Conservation (phyloP, 2,888 invertebrate genomes). For the Mayetiola destructor region DNA sequence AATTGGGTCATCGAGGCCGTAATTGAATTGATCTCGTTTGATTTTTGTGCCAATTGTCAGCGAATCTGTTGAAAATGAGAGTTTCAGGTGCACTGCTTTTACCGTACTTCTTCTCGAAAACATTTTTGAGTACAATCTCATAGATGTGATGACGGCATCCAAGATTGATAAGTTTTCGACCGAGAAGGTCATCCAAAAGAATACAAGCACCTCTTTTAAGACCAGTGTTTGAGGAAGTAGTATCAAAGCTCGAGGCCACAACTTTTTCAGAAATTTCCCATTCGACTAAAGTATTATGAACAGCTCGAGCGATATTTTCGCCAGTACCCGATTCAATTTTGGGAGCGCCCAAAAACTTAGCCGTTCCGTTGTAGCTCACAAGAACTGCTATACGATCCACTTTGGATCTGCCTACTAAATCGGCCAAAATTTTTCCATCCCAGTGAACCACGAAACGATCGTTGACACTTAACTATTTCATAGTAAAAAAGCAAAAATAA, state of each 20-base stretch:
- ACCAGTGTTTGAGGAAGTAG: background rate
- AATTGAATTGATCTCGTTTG: background rate
- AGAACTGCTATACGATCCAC: background rate
- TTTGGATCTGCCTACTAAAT: background rate
- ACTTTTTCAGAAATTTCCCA: background rate
- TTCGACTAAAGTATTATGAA: background rate
- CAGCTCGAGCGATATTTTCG: background rate
- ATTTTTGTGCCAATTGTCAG: background rate
- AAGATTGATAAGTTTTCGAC: background rate
- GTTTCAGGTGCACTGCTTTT: background rate
- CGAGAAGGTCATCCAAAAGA: background rate
- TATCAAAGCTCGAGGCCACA: background rate
- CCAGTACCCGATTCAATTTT: background rate
- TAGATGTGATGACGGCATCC: background rate
- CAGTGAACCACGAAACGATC: background rate
- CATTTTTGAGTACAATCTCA: background rate
- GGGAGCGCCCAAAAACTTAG: background rate
- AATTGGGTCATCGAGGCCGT: background rate
- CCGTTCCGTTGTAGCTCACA: background rate
- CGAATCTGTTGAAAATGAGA: background rate
- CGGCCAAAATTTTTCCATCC: background rate
- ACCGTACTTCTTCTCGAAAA: background rate
- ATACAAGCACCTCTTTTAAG: background rate
- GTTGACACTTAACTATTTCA: background rate
- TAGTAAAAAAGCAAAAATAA: background rate